A percentile compares a stretch with the other conserved stretches of the same genome.
These are phyloP conservation scores for Spodoptera littoralis DNA, from an alignment of 2,888 invertebrate genomes.

Conservation along the genomic window DNA sequence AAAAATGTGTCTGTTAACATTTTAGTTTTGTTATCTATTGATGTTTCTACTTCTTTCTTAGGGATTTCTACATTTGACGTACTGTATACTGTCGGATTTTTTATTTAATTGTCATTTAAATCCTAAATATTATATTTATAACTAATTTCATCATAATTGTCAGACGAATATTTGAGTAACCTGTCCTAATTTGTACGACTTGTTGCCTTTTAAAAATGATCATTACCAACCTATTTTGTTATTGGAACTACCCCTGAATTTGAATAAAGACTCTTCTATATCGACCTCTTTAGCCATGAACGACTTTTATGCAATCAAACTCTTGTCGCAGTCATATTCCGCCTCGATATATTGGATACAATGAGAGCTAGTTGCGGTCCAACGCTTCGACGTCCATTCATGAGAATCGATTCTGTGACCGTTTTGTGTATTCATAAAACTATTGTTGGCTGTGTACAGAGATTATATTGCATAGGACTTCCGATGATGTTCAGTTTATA, in stretches of 20 bases:
- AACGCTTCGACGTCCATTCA: slow-evolving; percentile 52
- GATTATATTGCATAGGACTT: background rate
- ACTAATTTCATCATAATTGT: too few species aligned
- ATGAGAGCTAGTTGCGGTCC: slow-evolving; percentile 54
- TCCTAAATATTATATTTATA: too few species aligned
- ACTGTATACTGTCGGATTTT: too few species aligned
- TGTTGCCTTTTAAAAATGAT: too few species aligned
- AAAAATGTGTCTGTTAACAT: slow-evolving; percentile 1
- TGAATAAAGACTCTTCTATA: slow-evolving; percentile 5
- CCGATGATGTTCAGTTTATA: background rate
- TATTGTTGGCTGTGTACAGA: slow-evolving; percentile 8
- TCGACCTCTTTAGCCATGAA: slow-evolving; percentile 9
- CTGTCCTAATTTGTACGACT: too few species aligned
- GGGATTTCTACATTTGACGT: too few species aligned
- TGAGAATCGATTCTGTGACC: slow-evolving; percentile 43
- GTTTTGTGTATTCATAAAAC: slow-evolving; percentile 42
- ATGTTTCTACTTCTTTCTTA: too few species aligned
- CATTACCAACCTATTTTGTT: background rate
- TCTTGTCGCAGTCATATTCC: slow-evolving; percentile 20
- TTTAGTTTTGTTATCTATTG: background rate
- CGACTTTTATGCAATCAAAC: too few species aligned
- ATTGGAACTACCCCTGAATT: slow-evolving; percentile 21
- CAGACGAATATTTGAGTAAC: too few species aligned
- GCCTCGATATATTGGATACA: slow-evolving; percentile 54
- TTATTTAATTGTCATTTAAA: too few species aligned